Conservation (phyloP, 1,140 invertebrate genomes). For the Bombyx mori region ASM3026992v2 NC_085121.1:1054501-1055000, state of each 20-base stretch:
- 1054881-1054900: slow-evolving; percentile 57
- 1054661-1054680: slow-evolving; percentile 66
- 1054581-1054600: slow-evolving; percentile 23
- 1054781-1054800: slow-evolving; percentile 40
- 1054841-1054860: slow-evolving; percentile 42
- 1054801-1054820: slow-evolving; percentile 47
- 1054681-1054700: slow-evolving; percentile 56
- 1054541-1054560: not conserved
- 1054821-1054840: slow-evolving; percentile 56
- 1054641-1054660: slow-evolving; percentile 38
- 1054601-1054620: slow-evolving; percentile 29
- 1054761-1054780: slow-evolving; percentile 34
- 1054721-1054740: slow-evolving; percentile 28
- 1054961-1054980: slow-evolving; percentile 55
- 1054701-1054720: slow-evolving; percentile 35
- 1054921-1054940: slow-evolving; percentile 30
- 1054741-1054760: slow-evolving; percentile 24
- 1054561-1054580: slow-evolving; percentile 24
- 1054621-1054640: slow-evolving; percentile 30
- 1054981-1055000: slow-evolving; percentile 59
- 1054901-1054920: slow-evolving; percentile 50
- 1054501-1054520: no score
- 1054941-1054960: slow-evolving; percentile 31
- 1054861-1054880: slow-evolving; percentile 50
- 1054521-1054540: not conserved